phyloP scores from a whole-genome alignment of 1,140 invertebrate genomes.

The Phymorhynchus buccinoides region DNA sequence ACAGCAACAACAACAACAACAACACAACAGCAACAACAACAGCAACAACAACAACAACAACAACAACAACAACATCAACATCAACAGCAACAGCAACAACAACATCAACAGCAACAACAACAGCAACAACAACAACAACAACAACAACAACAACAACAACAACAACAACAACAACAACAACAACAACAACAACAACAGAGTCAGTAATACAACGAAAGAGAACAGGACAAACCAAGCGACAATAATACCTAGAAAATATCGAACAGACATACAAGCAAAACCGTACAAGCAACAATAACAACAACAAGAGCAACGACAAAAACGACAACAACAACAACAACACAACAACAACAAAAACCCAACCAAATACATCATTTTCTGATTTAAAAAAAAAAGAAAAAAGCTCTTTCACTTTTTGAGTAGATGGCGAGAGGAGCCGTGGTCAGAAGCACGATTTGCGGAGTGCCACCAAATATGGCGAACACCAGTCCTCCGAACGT shows the following conservation, averaged over 20 bases:
- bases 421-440: constrained; percentile 81
- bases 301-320: neutral
- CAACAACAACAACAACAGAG: neutral
- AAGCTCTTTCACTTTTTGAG: constrained; percentile 80
- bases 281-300: too few relatives aligned
- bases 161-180: neutral
- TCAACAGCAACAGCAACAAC: too few relatives aligned
- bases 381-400: constrained; percentile 31
- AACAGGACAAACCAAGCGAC: neutral
- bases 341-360: too few relatives aligned
- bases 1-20: too few relatives aligned
- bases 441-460: constrained; percentile 80
- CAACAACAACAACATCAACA: too few relatives aligned
- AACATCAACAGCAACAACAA: too few relatives aligned
- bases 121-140: neutral
- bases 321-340: too few relatives aligned
- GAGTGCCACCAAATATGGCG: constrained; percentile 80
- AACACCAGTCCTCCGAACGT: constrained; percentile 80
- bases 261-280: too few relatives aligned
- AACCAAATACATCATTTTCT: neutral
- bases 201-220: neutral
- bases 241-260: too few relatives aligned
- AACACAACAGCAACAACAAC: too few relatives aligned
- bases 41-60: too few relatives aligned
- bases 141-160: neutral